Base-by-base conservation (phyloP, 2,113 vertebrate species). In the Myrmophylax atrothorax region DNA sequence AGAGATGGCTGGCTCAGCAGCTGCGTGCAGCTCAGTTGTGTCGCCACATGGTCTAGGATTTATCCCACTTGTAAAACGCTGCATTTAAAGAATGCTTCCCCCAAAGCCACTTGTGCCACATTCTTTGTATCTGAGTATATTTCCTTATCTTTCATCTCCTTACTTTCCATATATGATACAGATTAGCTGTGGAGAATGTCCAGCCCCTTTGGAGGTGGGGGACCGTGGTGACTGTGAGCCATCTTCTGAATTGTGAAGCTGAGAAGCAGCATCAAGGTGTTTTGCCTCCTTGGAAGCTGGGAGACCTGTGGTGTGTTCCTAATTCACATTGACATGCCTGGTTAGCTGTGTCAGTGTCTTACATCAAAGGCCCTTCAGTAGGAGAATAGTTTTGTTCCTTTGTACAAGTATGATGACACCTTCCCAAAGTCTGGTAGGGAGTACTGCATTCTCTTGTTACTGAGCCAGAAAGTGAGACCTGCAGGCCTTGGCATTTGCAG, bases 1-100 rank as follows among this genome's bases (percentile, higher is more conserved):
- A 91, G 89, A 85, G 90, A 62, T 17, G 63, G 60, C 91, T 90
- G 87, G 73, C 93, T 94, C 89, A 81, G 86, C 89, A 93, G 94
- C 95, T 93, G 92, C 2, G 0, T 4, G 18, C 82, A 40, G 72
- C 86, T 84, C 94, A 3, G 52, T 84, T 77, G 40, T 66, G 81
- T 92, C 6, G 1, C 93, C 84, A 56, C 87, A 47, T 10, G 67
- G 87, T 81, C 91, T 49, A 23, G 81, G 93, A 68, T 79, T 95
- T 91, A 73, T 91, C 62, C 83, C 84, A 33, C 77, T 84, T 94
- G 74, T 87, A 87, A 94, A 96, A 94, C 0, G 35, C 64, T 84
- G 74, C 70, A 4, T 85, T 91, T 91, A 72, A 87, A 90, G 82
- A 95, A 76, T 46, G 37, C 70, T 67, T 94, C 49, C 44, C 74